phyloP scores from a whole-genome alignment of 2,888 invertebrate species.

The Nemotelus pantherinus region DNA sequence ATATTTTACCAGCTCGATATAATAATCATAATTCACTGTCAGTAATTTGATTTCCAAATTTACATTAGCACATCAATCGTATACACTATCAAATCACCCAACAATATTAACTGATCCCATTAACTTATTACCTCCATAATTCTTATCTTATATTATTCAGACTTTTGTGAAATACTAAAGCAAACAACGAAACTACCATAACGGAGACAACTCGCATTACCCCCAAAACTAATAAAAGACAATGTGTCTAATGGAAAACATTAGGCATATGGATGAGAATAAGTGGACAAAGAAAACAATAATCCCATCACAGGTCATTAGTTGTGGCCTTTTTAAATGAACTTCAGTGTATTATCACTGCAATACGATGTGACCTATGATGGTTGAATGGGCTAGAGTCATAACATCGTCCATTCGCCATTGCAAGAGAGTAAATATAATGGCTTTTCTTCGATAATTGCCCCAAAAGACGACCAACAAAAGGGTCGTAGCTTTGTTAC shows the following conservation, averaged over 20 bases:
- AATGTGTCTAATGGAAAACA: conserved; percentile 41
- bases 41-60: no score
- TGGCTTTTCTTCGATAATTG: neutral
- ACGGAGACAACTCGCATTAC: conserved; percentile 7
- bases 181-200: neutral
- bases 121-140: conserved; percentile 40
- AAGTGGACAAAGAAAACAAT: conserved; percentile 37
- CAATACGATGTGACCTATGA: conserved; percentile 8
- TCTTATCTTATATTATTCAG: conserved; percentile 23
- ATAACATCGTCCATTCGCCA: conserved; percentile 16
- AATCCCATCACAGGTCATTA: conserved; percentile 46
- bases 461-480: neutral
- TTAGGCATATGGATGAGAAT: conserved; percentile 25
- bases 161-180: neutral
- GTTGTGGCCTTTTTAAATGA: conserved; percentile 41
- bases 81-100: conserved; percentile 30
- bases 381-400: conserved; percentile 6
- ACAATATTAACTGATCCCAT: conserved; percentile 37
- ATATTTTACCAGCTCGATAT: no score
- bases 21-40: no score
- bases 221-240: conserved; percentile 14
- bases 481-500: conserved; percentile 13
- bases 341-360: conserved; percentile 29
- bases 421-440: conserved; percentile 8
- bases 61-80: neutral